Evolutionary conservation across 2,113 vertebrate genomes (phyloP).

Genomic region (Oryzias curvinotus): DNA sequence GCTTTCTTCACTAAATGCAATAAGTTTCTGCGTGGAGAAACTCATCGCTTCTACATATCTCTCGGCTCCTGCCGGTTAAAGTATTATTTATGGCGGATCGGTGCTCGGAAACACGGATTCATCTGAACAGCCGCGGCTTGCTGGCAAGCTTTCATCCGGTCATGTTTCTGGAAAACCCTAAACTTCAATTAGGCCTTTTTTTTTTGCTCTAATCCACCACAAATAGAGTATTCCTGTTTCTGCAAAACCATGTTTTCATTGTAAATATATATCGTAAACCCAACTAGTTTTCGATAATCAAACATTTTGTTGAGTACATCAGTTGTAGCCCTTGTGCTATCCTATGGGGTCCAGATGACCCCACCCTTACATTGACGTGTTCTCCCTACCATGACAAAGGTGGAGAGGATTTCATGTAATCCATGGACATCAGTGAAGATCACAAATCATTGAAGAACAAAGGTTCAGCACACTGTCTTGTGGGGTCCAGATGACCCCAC

Average conservation of each 20-base stretch:
- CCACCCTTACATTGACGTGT: too few species aligned
- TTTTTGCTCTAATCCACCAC: not conserved
- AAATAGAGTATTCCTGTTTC: not conserved
- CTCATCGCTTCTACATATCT: too few species aligned
- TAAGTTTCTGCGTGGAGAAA: not conserved
- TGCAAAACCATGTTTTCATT: not conserved
- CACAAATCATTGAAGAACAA: too few species aligned
- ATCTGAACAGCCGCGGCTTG: slow-evolving; percentile 39
- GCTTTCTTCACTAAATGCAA: not conserved
- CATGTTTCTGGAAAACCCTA: slow-evolving; percentile 19
- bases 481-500: too few species aligned
- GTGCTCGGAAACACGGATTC: slow-evolving; percentile 10
- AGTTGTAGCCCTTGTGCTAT: slow-evolving; percentile 2
- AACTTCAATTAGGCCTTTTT: not conserved
- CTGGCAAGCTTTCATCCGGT: slow-evolving; percentile 56
- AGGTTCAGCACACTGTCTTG: too few species aligned
- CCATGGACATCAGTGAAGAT: too few species aligned
- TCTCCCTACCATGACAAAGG: too few species aligned
- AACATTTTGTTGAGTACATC: not conserved
- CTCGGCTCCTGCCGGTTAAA: too few species aligned
- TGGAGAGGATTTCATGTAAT: too few species aligned
- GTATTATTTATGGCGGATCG: slow-evolving; percentile 5
- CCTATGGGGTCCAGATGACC: too few species aligned
- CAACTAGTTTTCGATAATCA: slow-evolving; percentile 8
- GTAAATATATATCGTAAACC: slow-evolving; percentile 5